Base-by-base conservation (phyloP, 1,140 invertebrate genomes). In the Drosophila ficusphila region DNA sequence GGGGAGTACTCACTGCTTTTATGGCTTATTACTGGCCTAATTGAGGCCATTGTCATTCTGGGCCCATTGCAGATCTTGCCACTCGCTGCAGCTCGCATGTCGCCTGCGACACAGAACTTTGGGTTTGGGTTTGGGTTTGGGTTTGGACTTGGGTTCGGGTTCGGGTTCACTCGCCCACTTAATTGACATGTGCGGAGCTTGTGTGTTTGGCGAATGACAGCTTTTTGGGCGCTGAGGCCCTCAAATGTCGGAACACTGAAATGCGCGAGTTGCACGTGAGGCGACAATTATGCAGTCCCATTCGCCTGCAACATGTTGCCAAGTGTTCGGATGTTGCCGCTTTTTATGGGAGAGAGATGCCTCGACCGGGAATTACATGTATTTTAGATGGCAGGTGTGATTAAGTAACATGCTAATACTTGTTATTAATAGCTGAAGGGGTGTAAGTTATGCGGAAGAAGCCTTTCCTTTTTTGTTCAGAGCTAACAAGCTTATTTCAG, bases 1-100 rank as follows among this genome's bases (percentile, higher is more conserved):
- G 7, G 16, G 5, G 8, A 23, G 23, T 51, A 46, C 44, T 49
- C 47, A 27, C 42, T 49, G 52, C 27, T 85, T 85, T 85, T 86
- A 85, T 86, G 76, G 79, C 76, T 64, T 85, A 86, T 85, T 86
- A 85, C 81, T 46, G 76, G 67, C 44, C 81, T 85, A 85, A 85
- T 85, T 86, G 78, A 81, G 72, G 81, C 65, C 79, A 85, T 85
- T 85, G 79, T 85, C 76, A 79, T 86, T 88, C 38, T 58, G 41
- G 41, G 61, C 47, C 58, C 41, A 44, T 75, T 42, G 71, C 53
- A 46, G 71, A 74, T 75, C 47, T 76, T 27, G 60, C 61, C 58
- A 57, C 47, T 76, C 21, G 60, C 61, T 62, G 65, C 53, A 49
- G 29, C 49, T 76, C 68, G 81, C 82, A 85, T 85, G 82, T 89